Evolutionary conservation across 2,113 vertebrate species (phyloP).

Genomic region (Nicator chloris): DNA sequence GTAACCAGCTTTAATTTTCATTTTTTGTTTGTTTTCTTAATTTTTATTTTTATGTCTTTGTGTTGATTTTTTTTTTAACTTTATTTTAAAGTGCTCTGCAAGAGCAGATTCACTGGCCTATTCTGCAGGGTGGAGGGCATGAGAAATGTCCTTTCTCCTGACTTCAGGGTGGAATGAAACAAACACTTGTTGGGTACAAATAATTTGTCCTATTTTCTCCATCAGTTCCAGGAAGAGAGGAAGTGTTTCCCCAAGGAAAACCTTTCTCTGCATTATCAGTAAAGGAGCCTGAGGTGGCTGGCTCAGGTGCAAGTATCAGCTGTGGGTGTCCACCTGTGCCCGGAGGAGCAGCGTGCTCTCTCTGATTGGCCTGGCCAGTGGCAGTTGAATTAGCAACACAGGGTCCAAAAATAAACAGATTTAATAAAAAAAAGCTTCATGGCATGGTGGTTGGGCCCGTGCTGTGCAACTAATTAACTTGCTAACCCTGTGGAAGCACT

Average conservation of each 20-base stretch:
- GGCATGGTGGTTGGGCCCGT: not conserved
- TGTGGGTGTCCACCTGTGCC: not conserved
- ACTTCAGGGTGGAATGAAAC: not conserved
- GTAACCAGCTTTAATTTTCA: not conserved
- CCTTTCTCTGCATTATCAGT: not conserved
- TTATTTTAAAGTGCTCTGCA: not conserved
- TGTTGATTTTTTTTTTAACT: not conserved
- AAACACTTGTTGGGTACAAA: not conserved
- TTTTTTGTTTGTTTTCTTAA: not conserved
- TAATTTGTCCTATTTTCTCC: not conserved
- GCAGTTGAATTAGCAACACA: not conserved
- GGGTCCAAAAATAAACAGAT: not conserved
- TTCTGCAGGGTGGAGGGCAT: not conserved
- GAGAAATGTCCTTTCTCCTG: not conserved
- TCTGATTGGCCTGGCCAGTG: not conserved
- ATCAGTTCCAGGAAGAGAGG: not conserved
- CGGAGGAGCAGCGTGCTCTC: not conserved
- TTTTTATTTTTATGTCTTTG: not conserved
- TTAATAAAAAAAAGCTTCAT: not conserved
- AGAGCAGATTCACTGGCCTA: not conserved
- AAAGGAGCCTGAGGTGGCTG: not conserved
- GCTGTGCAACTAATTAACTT: conserved; percentile 29
- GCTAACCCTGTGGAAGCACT: not conserved
- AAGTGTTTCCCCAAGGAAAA: not conserved
- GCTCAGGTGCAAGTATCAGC: not conserved